Conservation (phyloP, 2,113 vertebrate species). For the Asarcornis scutulata region DNA sequence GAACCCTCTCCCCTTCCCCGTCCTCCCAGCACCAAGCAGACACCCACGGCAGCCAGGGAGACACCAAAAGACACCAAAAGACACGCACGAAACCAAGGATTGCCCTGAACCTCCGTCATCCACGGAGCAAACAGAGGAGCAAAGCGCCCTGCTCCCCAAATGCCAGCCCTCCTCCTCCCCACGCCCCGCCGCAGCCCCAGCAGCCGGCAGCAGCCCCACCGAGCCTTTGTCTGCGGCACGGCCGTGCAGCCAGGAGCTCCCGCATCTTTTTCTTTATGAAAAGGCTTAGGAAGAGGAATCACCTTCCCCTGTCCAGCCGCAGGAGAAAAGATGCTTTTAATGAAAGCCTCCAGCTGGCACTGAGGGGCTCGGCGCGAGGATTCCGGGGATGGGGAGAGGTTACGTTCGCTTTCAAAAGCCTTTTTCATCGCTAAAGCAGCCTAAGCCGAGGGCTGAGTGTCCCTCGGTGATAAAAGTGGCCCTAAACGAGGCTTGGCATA, state of each 20-base stretch:
- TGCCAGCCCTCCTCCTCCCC: neutral
- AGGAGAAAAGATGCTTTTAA: neutral
- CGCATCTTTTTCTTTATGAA: neutral
- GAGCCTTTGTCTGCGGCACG: fast-evolving
- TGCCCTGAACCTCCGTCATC: too few relatives aligned
- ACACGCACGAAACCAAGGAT: too few relatives aligned
- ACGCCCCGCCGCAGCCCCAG: neutral
- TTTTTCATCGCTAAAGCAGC: neutral
- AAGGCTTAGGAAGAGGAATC: neutral
- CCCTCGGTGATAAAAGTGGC: slow-evolving; percentile 8
- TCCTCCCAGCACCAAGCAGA: neutral
- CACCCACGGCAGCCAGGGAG: neutral
- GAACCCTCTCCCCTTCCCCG: neutral
- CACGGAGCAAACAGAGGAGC: neutral
- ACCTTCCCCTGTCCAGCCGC: neutral
- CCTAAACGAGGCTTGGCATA: slow-evolving; percentile 42
- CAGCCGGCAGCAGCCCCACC: neutral
- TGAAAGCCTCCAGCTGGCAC: neutral
- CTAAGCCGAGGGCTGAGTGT: slow-evolving; percentile 25
- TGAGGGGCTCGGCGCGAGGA: neutral
- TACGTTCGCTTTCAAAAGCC: neutral
- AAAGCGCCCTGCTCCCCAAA: neutral
- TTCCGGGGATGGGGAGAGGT: neutral
- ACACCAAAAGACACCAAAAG: too few relatives aligned
- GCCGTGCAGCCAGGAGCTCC: neutral